A percentile compares a stretch with the other conserved stretches of the same genome.
Evolutionary conservation across 2,797 vertebrate species (phyloP).

Genomic region (Pseudochirops cupreus): DNA sequence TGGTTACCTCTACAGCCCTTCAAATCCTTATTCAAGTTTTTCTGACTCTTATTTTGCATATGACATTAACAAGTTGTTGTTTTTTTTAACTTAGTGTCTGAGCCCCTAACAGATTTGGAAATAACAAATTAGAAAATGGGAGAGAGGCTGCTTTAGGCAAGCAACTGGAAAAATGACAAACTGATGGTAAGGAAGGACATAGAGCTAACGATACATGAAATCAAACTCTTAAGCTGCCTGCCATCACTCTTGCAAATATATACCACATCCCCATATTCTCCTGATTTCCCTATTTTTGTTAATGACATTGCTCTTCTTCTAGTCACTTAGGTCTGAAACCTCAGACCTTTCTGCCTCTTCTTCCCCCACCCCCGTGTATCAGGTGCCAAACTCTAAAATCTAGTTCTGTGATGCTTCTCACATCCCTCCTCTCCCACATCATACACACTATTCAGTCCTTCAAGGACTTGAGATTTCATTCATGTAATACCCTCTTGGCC

Average conservation of each 20-base stretch:
- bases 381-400: too few relatives aligned
- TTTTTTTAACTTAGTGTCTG: neutral
- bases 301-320: neutral
- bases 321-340: neutral
- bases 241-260: too few relatives aligned
- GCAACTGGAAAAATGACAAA: neutral
- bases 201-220: neutral
- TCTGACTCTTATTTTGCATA: neutral
- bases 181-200: neutral
- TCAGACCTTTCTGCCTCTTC: neutral
- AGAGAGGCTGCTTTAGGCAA: neutral
- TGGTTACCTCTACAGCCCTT: neutral
- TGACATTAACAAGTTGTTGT: neutral
- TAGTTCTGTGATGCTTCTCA: neutral
- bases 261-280: too few relatives aligned
- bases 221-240: neutral
- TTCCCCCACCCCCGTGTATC: neutral
- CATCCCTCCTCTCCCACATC: neutral
- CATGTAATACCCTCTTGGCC: neutral
- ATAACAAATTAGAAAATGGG: neutral
- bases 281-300: too few relatives aligned
- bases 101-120: neutral
- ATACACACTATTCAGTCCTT: neutral
- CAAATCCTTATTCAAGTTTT: neutral
- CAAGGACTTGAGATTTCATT: neutral